A percentile compares a stretch with the other conserved stretches of the same genome.
Evolutionary conservation across 2,113 vertebrate genomes (phyloP).

Genomic region (Mesitornis unicolor): DNA sequence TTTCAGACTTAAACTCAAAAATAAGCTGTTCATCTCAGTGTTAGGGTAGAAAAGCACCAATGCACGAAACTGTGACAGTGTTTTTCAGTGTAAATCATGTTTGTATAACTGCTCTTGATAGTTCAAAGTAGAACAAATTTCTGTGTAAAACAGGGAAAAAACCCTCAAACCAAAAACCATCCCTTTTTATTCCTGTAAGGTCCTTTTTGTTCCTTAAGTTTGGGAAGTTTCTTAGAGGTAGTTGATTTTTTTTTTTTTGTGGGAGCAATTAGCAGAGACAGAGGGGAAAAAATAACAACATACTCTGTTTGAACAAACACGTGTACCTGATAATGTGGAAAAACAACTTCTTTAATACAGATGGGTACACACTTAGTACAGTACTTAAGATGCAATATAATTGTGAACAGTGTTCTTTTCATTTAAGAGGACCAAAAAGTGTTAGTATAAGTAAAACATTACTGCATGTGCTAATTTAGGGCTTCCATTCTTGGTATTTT

Average conservation of each 20-base stretch:
- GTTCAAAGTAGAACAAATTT: neutral
- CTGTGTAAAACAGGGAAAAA: neutral
- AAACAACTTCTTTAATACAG: neutral
- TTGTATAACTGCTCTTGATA: neutral
- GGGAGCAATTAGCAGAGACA: neutral
- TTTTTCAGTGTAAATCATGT: neutral
- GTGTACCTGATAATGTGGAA: neutral
- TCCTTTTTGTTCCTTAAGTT: neutral
- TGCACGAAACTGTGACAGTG: neutral
- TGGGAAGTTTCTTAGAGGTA: neutral
- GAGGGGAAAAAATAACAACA: neutral
- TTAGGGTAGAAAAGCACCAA: neutral
- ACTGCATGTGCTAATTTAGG: neutral
- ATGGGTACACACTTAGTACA: neutral
- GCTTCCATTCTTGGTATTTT: neutral
- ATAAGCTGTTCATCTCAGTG: neutral
- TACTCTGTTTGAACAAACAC: neutral
- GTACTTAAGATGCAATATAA: neutral
- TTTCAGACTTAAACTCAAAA: neutral
- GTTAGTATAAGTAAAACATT: neutral
- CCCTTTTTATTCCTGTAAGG: neutral
- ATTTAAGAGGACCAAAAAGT: neutral
- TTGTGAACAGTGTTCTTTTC: neutral
- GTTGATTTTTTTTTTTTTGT: neutral
- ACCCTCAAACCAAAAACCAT: accelerated